Evolutionary conservation across 2,797 vertebrate species (phyloP), one percentile per base, ranked within the genome.

Genomic region (Sibirionetta formosa): DNA sequence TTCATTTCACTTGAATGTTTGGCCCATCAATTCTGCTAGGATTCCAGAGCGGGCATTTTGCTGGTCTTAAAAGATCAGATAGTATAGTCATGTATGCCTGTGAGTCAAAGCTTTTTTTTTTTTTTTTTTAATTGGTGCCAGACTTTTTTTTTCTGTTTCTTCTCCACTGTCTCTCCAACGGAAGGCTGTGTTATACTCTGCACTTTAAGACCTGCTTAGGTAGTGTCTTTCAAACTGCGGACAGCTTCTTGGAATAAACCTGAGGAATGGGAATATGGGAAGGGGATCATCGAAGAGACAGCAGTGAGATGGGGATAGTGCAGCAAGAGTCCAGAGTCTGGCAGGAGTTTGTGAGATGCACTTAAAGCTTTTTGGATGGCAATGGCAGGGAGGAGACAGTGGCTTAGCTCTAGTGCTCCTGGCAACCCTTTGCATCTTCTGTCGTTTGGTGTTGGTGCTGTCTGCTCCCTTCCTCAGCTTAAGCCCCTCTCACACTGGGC

Each of bases 281-380:
- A 57, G 31, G 48, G 31, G 0, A 0, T 44, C 63, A 1, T 36
- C 26, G 42, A 42, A 36, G 38, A 70, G 50, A 46, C 77, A 22
- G 33, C 1, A 1, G 17, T 19, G 35, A 7, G 13, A 38, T 82
- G 68, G 44, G 35, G 70, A 11, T 19, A 70, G 38, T 83, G 44
- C 44, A 83, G 42, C 9, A 54, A n/a, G 31, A 54, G 63, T n/a
- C 1, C 1, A 36, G 57, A 64, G 35, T 35, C 38, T 78, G 53
- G 48, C 50, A 75, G 64, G 54, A 73, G 33, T 63, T 51, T 13
- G 26, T 48, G 82, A 82, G 56, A 18, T 16, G 18, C 57, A 31
- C 42, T 53, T 19, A 33, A 35, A 33, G 48, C 33, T 78, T 66
- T 72, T 19, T 14, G 31, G 33, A 24, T 64, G 50, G 61, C 38